Conservation (phyloP, 2,888 invertebrate species). For the Beris chalybata region DNA sequence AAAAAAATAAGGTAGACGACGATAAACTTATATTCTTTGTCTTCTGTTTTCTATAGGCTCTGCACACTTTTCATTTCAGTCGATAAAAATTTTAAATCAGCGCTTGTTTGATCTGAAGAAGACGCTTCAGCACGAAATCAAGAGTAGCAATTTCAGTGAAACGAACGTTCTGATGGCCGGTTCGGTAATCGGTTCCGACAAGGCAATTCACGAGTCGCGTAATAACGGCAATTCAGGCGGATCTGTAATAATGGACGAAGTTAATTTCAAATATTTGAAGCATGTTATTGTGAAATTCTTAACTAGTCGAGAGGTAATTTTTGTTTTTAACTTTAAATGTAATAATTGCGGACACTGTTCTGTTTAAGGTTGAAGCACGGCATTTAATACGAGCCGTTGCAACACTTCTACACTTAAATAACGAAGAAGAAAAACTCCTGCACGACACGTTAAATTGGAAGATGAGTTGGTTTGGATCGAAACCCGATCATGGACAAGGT, state of each 20-base stretch:
- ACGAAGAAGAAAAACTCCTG: constrained; percentile 84
- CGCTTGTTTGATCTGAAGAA: constrained; percentile 88
- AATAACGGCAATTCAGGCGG: constrained; percentile 37
- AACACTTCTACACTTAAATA: constrained; percentile 77
- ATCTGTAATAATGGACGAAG: constrained; percentile 61
- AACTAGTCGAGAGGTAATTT: constrained; percentile 73
- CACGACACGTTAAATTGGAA: constrained; percentile 59
- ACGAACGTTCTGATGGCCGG: constrained; percentile 21
- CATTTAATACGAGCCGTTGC: constrained; percentile 88
- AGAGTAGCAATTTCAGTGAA: constrained; percentile 43
- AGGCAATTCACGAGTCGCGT: constrained; percentile 20
- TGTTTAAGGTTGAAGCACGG: constrained; percentile 68
- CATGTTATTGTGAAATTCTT: constrained; percentile 92
- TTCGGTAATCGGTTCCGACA: constrained; percentile 23
- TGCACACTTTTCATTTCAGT: constrained; percentile 59
- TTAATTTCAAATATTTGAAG: constrained; percentile 84
- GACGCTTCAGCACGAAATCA: constrained; percentile 82
- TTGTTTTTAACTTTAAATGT: constrained; percentile 9
- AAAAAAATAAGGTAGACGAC: constrained; percentile 63
- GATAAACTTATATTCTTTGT: not conserved
- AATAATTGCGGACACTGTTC: too few species aligned
- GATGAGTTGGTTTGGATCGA: constrained; percentile 60
- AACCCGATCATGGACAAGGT: constrained; percentile 60
- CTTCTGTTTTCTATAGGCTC: not conserved
- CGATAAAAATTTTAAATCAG: constrained; percentile 85